Evolutionary conservation across 1,140 invertebrate species (phyloP).

Genomic region (Tetramorium parvispinum): DNA sequence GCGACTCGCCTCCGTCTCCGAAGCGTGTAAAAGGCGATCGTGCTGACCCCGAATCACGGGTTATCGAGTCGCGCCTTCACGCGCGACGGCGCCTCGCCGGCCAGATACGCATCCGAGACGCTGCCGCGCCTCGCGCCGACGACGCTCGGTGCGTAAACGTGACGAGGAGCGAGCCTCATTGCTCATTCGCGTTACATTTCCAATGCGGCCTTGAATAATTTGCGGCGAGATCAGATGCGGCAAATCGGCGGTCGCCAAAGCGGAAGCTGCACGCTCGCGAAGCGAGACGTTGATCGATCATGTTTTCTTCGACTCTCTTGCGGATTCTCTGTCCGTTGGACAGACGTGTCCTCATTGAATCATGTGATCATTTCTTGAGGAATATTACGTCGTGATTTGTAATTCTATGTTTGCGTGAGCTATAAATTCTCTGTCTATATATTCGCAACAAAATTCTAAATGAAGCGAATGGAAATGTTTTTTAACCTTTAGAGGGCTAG

Average conservation of each 20-base stretch:
- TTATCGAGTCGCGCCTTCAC: slow-evolving; percentile 71
- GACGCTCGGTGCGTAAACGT: slow-evolving; percentile 15
- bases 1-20: slow-evolving; percentile 51
- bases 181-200: background rate
- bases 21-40: slow-evolving; percentile 67
- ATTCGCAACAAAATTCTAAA: background rate
- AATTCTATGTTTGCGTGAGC: background rate
- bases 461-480: background rate
- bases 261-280: background rate
- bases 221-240: background rate
- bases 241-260: background rate
- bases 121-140: slow-evolving; percentile 44
- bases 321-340: background rate
- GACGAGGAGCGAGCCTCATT: slow-evolving; percentile 14
- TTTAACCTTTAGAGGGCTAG: too few relatives aligned
- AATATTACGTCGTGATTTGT: background rate
- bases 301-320: background rate
- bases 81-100: slow-evolving; percentile 23
- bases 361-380: background rate
- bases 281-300: background rate
- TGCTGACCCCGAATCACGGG: slow-evolving; percentile 77
- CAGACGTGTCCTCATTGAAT: background rate
- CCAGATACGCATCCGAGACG: slow-evolving; percentile 75
- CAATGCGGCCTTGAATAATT: slow-evolving; percentile 58
- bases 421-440: too few relatives aligned